These are phyloP conservation scores for Phenacoccus solenopsis DNA, from an alignment of 1,140 invertebrate genomes.

Conservation along the genomic window DNA sequence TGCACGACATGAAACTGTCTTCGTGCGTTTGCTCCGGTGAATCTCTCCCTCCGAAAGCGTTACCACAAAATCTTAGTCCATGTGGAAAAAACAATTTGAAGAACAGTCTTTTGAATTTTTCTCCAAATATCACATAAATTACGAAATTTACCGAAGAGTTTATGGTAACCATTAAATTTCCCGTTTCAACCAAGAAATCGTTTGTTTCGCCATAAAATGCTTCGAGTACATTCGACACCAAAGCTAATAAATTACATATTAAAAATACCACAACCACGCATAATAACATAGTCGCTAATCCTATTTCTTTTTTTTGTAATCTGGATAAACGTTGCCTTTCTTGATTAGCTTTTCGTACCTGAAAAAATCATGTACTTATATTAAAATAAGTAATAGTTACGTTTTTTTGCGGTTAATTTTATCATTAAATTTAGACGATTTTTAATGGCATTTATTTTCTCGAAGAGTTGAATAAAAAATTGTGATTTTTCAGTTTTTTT, in stretches of 20 bases:
- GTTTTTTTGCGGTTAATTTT: too few relatives aligned
- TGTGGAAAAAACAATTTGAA: slow-evolving; percentile 70
- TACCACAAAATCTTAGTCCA: slow-evolving; percentile 37
- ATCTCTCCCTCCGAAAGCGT: slow-evolving; percentile 39
- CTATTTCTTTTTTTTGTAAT: slow-evolving; percentile 72
- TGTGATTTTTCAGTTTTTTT: too few relatives aligned
- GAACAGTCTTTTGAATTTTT: slow-evolving; percentile 87
- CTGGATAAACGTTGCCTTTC: slow-evolving; percentile 67
- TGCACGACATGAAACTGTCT: slow-evolving; percentile 58
- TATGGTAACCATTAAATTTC: slow-evolving; percentile 87
- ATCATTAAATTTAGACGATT: too few relatives aligned
- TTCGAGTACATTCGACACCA: slow-evolving; percentile 79
- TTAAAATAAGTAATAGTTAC: too few relatives aligned
- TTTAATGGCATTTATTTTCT: too few relatives aligned
- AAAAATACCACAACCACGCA: slow-evolving; percentile 90
- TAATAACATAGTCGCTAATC: slow-evolving; percentile 82
- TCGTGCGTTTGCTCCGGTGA: slow-evolving; percentile 61
- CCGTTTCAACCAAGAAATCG: slow-evolving; percentile 66
- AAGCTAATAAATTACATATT: slow-evolving; percentile 80
- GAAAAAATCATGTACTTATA: too few relatives aligned
- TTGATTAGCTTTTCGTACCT: slow-evolving; percentile 68
- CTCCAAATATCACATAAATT: slow-evolving; percentile 92
- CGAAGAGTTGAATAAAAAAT: too few relatives aligned
- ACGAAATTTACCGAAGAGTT: slow-evolving; percentile 96
- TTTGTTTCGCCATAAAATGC: slow-evolving; percentile 51